Conservation (phyloP, 2,888 invertebrate genomes). For the Zele albiditarsus region DNA sequence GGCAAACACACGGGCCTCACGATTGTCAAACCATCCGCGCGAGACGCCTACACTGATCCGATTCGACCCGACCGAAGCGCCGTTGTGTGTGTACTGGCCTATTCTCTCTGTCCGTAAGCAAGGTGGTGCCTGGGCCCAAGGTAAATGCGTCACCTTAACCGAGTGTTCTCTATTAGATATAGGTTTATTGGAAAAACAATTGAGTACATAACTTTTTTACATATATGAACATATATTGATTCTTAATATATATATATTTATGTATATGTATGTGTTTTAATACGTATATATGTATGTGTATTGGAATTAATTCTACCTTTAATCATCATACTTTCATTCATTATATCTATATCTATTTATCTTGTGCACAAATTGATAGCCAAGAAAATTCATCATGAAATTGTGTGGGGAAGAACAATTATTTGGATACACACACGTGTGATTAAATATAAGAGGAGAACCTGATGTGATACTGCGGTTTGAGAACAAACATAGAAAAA, state of each 20-base stretch:
- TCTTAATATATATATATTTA: slow-evolving; percentile 24
- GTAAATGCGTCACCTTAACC: slow-evolving; percentile 74
- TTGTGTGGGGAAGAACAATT: neutral
- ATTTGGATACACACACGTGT: neutral
- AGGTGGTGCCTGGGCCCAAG: slow-evolving; percentile 74
- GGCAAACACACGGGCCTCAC: slow-evolving; percentile 63
- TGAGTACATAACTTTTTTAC: slow-evolving; percentile 45
- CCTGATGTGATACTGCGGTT: neutral
- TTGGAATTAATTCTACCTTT: neutral
- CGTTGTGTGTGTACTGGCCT: slow-evolving; percentile 68
- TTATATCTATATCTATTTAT: slow-evolving; percentile 10
- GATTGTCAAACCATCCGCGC: slow-evolving; percentile 66
- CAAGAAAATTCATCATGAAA: neutral
- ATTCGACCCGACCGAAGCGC: slow-evolving; percentile 66
- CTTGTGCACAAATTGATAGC: neutral
- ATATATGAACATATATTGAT: slow-evolving; percentile 37
- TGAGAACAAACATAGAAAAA: neutral
- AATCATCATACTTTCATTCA: slow-evolving; percentile 11
- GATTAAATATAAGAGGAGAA: neutral
- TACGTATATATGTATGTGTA: slow-evolving; percentile 23
- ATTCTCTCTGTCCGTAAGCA: slow-evolving; percentile 71
- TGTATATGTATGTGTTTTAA: slow-evolving; percentile 35
- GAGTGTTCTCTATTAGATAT: slow-evolving; percentile 72
- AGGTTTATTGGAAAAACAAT: slow-evolving; percentile 55
- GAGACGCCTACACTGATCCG: slow-evolving; percentile 61